Evolutionary conservation across 2,888 invertebrate genomes (phyloP), one percentile per base, ranked within the genome.

Genomic region (Ormyrus nitidulus): DNA sequence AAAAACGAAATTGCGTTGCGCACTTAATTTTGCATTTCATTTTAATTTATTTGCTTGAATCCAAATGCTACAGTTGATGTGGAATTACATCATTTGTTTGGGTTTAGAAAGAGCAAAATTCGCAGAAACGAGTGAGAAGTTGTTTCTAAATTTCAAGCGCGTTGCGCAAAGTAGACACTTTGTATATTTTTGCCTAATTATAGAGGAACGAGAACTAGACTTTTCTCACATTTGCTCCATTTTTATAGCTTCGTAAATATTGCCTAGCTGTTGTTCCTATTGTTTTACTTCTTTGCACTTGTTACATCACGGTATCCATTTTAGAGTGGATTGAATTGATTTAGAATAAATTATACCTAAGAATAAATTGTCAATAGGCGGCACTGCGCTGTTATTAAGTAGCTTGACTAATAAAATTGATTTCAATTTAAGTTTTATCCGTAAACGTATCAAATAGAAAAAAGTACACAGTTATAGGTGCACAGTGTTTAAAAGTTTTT

Each of bases 151-250:
- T 56, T 62, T 54, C 46, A n/a, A 48, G 11, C 5, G 10, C 8
- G n/a, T 74, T 74, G 58, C 74, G 73, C 56, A 74, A 74, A 74
- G 59, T 58, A 66, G 58, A 58, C 58, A 74, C 66, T 66, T 74
- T 74, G 74, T 65, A 74, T 74, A 74, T 74, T 74, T 74, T 74
- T 58, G 54, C 11, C 44, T 74, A 74, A 74, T 74, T 74, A 66
- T 13, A 34, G 58, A 34, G 9, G 62, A 64, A 53, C 53, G 54
- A 64, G 74, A 74, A 46, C 51, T n/a, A 19, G 44, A 44, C 48
- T 74, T 74, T 74, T 74, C 66, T 74, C 66, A 74, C 66, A 74
- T 74, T 66, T 59, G 74, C 66, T 74, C 51, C 66, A 74, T 51
- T 74, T 73, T 74, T 66, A 66, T 51, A 51, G 58, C 5, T 73